Evolutionary conservation across 2,797 vertebrate species (phyloP).

Genomic region (Acropternis orthonyx): DNA sequence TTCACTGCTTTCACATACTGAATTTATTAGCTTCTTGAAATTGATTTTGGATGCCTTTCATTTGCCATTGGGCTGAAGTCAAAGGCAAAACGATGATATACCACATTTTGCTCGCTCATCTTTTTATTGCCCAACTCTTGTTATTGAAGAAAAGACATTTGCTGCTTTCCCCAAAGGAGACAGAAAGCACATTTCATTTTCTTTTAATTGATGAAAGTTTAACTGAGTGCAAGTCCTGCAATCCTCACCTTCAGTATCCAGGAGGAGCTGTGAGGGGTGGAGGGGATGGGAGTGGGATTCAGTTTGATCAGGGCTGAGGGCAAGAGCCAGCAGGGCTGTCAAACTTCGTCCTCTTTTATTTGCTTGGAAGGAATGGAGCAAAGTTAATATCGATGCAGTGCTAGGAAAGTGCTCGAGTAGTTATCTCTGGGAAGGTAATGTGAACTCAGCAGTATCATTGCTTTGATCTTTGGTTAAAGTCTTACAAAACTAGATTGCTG

Average conservation of each 20-base stretch:
- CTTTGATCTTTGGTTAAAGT: constrained; percentile 78
- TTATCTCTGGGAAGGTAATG: constrained; percentile 74
- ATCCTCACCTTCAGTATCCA: background rate
- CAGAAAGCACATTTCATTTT: constrained; percentile 17
- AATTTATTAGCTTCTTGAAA: constrained; percentile 74
- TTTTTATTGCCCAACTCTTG: constrained; percentile 67
- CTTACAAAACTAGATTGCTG: constrained; percentile 75
- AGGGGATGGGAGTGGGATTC: background rate
- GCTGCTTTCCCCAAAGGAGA: constrained; percentile 36
- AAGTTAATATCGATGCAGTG: constrained; percentile 70
- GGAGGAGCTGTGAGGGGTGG: background rate
- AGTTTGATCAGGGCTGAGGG: background rate
- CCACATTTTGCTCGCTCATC: constrained; percentile 65
- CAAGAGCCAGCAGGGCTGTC: constrained; percentile 19
- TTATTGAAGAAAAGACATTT: constrained; percentile 60
- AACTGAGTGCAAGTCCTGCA: background rate
- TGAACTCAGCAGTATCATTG: constrained; percentile 80
- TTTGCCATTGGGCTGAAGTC: constrained; percentile 72
- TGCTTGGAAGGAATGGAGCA: constrained; percentile 47
- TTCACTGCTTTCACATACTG: constrained; percentile 56
- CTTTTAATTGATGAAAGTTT: constrained; percentile 48
- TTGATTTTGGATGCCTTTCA: constrained; percentile 76
- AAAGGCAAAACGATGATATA: constrained; percentile 61
- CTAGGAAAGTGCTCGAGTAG: constrained; percentile 47
- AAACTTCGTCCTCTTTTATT: constrained; percentile 43